Base-by-base conservation (phyloP, 2,888 invertebrate genomes). In the Teleiodes luculella region DNA sequence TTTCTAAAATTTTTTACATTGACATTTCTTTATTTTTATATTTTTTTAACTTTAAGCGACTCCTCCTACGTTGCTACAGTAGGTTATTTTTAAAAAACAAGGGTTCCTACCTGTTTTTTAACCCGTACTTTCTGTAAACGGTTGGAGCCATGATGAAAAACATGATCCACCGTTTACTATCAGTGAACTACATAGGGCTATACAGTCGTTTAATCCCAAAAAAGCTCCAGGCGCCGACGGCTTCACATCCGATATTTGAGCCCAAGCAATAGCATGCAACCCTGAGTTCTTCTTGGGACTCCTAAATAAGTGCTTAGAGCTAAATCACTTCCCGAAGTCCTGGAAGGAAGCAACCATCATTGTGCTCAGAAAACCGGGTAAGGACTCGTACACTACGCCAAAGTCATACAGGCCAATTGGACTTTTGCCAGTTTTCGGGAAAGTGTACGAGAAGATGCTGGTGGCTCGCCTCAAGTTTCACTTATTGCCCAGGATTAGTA, bases 81-180 rank as follows among this genome's bases (percentile, higher is more conserved):
- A n/a, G n/a, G n/a, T n/a, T n/a, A n/a, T n/a, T n/a, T n/a, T n/a
- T n/a, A n/a, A n/a, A n/a, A n/a, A n/a, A n/a, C n/a, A n/a, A n/a
- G n/a, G n/a, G n/a, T n/a, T n/a, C n/a, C n/a, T n/a, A n/a, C n/a
- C n/a, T n/a, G n/a, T n/a, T n/a, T n/a, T n/a, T n/a, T n/a, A n/a
- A n/a, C n/a, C n/a, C n/a, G n/a, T n/a, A n/a, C n/a, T n/a, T n/a
- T n/a, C n/a, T n/a, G n/a, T n/a, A n/a, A n/a, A n/a, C n/a, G n/a
- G n/a, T n/a, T n/a, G n/a, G n/a, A n/a, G n/a, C n/a, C n/a, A n/a
- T n/a, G n/a, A n/a, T n/a, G n/a, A n/a, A n/a, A n/a, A n/a, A n/a
- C n/a, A n/a, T n/a, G 61, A 61, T 30, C 62, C 64, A n/a, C 57
- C 55, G 14, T 64, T 62, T 48, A 61, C 62, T n/a, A 0, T 8